phyloP scores from a whole-genome alignment of 1,140 invertebrate genomes.

The Drosophila pallidifrons region DNA sequence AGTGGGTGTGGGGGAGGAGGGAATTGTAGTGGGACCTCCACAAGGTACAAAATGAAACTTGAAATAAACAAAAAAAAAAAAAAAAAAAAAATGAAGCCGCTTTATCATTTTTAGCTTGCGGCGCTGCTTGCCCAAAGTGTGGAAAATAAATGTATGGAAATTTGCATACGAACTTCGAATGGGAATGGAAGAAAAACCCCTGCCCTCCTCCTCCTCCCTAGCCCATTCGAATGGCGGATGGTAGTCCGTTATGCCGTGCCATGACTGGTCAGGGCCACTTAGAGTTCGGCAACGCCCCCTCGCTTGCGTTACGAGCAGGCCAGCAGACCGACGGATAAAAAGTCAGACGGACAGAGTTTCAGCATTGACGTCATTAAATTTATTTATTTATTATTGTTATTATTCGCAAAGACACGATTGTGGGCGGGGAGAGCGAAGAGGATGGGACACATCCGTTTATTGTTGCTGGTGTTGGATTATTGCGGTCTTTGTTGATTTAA shows the following conservation, averaged over 20 bases:
- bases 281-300: constrained; percentile 39
- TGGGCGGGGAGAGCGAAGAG: neutral
- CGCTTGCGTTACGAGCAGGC: neutral
- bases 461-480: constrained; percentile 75
- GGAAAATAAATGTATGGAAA: constrained; percentile 81
- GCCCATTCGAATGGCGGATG: constrained; percentile 44
- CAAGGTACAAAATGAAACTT: constrained; percentile 63
- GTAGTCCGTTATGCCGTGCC: constrained; percentile 50
- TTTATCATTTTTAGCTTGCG: constrained; percentile 80
- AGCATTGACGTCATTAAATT: constrained; percentile 60
- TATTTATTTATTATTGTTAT: constrained; percentile 50
- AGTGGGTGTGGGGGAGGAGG: constrained; percentile 8
- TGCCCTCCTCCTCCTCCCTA: neutral
- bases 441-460: constrained; percentile 57
- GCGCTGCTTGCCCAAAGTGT: constrained; percentile 77
- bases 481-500: constrained; percentile 82
- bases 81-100: constrained; percentile 57
- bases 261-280: constrained; percentile 51
- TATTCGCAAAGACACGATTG: constrained; percentile 16
- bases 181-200: constrained; percentile 29
- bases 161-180: constrained; percentile 80
- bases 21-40: constrained; percentile 36
- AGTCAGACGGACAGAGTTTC: constrained; percentile 6
- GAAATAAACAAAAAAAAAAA: constrained; percentile 69
- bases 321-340: neutral